A percentile compares a stretch with the other conserved stretches of the same genome.
Evolutionary conservation across 2,797 vertebrate genomes (phyloP).

Genomic region (Threskiornis aethiopicus): DNA sequence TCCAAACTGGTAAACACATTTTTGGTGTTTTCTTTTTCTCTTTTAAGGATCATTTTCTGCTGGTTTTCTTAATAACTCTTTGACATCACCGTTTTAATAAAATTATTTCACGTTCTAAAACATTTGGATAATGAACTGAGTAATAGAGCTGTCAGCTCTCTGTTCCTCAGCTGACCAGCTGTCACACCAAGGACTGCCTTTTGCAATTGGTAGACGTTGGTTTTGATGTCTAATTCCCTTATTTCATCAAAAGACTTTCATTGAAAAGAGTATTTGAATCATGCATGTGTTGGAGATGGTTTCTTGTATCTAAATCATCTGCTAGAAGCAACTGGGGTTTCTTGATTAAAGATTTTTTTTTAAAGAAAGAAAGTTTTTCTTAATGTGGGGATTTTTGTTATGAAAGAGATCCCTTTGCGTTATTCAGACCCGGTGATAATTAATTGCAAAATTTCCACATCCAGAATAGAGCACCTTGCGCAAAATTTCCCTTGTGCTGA

Average conservation of each 20-base stretch:
- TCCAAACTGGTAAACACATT: not conserved
- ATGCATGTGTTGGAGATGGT: not conserved
- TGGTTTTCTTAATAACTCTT: not conserved
- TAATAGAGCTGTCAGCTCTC: not conserved
- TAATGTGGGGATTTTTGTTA: not conserved
- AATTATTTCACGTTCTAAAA: not conserved
- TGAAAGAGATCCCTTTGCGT: not conserved
- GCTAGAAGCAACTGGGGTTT: not conserved
- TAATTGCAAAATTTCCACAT: not conserved
- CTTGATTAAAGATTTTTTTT: not conserved
- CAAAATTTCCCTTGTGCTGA: not conserved
- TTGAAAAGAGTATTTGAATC: not conserved
- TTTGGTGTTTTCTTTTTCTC: not conserved
- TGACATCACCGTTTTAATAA: not conserved
- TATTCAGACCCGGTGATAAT: not conserved
- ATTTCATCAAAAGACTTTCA: constrained; percentile 9
- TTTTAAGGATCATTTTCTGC: not conserved
- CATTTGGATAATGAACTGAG: not conserved
- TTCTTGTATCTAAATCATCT: not conserved
- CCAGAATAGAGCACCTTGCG: not conserved
- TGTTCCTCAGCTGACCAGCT: constrained; percentile 22
- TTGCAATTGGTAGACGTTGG: not conserved
- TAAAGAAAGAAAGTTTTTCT: not conserved
- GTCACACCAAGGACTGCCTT: not conserved
- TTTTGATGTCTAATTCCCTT: constrained; percentile 41